Conservation (phyloP, 1,140 invertebrate genomes). For the Orchestia grillus region DNA sequence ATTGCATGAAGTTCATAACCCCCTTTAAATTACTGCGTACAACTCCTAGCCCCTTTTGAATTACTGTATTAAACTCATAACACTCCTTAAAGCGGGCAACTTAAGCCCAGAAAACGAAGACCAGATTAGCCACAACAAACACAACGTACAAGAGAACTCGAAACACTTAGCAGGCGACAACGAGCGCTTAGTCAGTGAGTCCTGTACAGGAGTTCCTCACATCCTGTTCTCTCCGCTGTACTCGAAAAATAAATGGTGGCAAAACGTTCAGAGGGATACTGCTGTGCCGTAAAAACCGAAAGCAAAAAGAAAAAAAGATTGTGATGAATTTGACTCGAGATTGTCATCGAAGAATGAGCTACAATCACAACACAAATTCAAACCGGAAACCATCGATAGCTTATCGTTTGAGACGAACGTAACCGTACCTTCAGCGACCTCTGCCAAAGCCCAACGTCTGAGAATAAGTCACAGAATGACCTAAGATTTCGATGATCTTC, state of each 20-base stretch:
- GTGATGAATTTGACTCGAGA: neutral
- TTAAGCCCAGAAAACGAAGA: neutral
- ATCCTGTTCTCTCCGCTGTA: neutral
- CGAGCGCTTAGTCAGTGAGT: neutral
- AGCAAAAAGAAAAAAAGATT: neutral
- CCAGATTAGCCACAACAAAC: neutral
- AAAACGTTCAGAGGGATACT: neutral
- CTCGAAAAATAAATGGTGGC: too few relatives aligned
- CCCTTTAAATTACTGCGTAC: too few relatives aligned
- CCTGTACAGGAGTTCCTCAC: neutral
- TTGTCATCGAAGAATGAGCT: too few relatives aligned
- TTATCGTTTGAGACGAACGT: too few relatives aligned
- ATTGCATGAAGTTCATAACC: too few relatives aligned
- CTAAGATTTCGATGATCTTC: neutral
- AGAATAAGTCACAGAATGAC: neutral
- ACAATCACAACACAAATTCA: too few relatives aligned
- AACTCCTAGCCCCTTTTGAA: too few relatives aligned
- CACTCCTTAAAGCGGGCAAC: neutral
- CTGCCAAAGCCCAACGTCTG: too few relatives aligned
- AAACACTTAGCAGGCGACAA: neutral
- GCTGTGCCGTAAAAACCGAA: neutral
- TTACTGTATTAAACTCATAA: too few relatives aligned
- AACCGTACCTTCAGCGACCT: too few relatives aligned
- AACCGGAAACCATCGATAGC: too few relatives aligned
- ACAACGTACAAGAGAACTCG: neutral